phyloP scores from a whole-genome alignment of 2,113 vertebrate species.

The Perca flavescens region DNA sequence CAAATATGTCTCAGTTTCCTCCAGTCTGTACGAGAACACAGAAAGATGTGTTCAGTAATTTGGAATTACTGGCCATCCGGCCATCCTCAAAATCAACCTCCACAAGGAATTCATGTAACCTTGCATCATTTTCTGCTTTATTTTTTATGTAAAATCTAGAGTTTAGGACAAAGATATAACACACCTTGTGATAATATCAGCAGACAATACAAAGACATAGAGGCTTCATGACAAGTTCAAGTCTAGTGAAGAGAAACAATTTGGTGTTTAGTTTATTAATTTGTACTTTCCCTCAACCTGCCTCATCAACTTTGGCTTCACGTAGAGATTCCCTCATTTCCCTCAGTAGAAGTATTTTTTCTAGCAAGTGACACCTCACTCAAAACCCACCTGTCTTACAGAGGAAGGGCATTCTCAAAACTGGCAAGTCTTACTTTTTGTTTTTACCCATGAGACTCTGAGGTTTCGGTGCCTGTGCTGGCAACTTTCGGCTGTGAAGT shows the following conservation, averaged over 20 bases:
- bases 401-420: not conserved
- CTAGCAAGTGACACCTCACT: not conserved
- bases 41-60: not conserved
- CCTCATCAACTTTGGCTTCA: not conserved
- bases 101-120: not conserved
- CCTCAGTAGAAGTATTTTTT: not conserved
- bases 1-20: constrained; percentile 11
- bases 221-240: not conserved
- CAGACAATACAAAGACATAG: not conserved
- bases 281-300: not conserved
- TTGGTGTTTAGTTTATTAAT: not conserved
- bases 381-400: constrained; percentile 6
- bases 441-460: constrained; percentile 30
- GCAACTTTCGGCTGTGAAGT: constrained; percentile 23
- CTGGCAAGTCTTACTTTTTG: constrained; percentile 4
- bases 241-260: not conserved
- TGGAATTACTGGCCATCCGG: not conserved
- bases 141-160: no score
- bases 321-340: not conserved
- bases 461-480: constrained; percentile 10
- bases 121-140: no score
- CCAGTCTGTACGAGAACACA: not conserved
- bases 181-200: not conserved
- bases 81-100: not conserved
- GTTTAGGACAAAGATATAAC: not conserved